Base-by-base conservation (phyloP, 1,140 invertebrate species). In the Bradynema listronoti region DNA sequence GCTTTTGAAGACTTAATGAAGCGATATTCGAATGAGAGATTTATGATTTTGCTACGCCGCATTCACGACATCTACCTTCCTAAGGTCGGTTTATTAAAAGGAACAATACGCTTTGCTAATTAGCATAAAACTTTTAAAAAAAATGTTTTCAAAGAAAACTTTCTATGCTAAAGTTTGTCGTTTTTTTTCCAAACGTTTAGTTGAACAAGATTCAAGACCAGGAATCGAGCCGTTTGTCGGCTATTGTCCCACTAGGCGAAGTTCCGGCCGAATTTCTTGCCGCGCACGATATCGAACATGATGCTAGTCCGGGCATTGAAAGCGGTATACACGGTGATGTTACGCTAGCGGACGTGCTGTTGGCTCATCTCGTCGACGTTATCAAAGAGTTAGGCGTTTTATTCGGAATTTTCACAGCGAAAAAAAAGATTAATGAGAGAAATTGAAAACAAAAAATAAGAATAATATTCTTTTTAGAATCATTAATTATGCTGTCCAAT, bases 61-160 rank as follows among this genome's bases (percentile, higher is more conserved):
- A 32, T 63, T 4, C 27, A 11, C 19, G 11, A 42, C 25, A 65
- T 64, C 39, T 63, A 63, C 43, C 65, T 63, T 32, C 27, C 49
- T 1, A 45, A 57, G 43, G 61, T 63, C 19, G 24, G 11, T 22
- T 27, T 24, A 45, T 45, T 45, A 2, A 3, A 56, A 46, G 24
- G 24, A 19, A 43, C 22, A 43, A 19, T 14, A 46, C 29, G 24
- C 16, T 46, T 22, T 43, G 36, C 42, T 33, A 22, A 25, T 29
- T 36, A 36, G 25, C 32, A 51, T 33, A 29, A n/a, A 24, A 19
- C 14, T 16, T 30, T n/a, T 14, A 51, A 51, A 51, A 19, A 34
- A 19, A 29, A 33, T 19, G 22, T 24, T 11, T n/a, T 33, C 11
- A 24, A 33, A 24, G 49, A 24, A 24, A 27, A 19, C 24, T 19